phyloP scores from a whole-genome alignment of 1,140 invertebrate genomes.

The Penaeus japonicus region DNA sequence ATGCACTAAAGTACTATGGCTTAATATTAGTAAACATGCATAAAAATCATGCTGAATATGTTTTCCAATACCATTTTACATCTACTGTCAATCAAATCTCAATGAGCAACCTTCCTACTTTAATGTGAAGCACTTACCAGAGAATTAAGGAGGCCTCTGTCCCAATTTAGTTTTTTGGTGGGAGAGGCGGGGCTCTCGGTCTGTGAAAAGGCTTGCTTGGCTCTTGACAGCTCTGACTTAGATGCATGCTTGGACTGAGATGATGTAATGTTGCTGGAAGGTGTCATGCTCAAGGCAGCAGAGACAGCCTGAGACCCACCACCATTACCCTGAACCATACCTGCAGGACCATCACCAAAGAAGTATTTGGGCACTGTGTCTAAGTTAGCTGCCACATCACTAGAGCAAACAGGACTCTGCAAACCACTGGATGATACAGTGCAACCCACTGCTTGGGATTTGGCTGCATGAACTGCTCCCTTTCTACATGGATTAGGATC shows the following conservation, averaged over 20 bases:
- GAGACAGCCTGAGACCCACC: not conserved
- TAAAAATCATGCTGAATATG: not conserved
- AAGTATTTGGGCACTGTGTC: not conserved
- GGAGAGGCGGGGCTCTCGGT: conserved; percentile 21
- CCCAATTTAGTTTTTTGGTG: conserved; percentile 40
- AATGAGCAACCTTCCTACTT: not conserved
- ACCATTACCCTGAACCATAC: not conserved
- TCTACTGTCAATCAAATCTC: not conserved
- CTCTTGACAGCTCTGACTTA: conserved; percentile 16
- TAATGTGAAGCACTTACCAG: conserved; percentile 33
- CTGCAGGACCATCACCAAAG: conserved; percentile 19
- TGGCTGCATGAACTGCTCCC: not conserved
- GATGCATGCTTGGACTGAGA: conserved; percentile 11
- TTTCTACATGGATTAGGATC: not conserved
- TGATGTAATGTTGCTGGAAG: not conserved
- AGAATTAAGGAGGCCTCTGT: conserved; percentile 36
- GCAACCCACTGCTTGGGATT: not conserved
- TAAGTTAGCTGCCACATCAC: not conserved
- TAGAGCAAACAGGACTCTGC: not conserved
- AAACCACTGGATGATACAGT: not conserved
- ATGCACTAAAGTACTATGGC: not conserved
- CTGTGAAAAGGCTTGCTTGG: not conserved
- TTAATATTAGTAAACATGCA: conserved; percentile 4
- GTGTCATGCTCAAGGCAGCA: too few relatives aligned
- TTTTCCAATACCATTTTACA: not conserved